These are phyloP conservation scores for Sapayoa aenigma DNA, from an alignment of 2,113 vertebrate genomes.

Conservation along the genomic window DNA sequence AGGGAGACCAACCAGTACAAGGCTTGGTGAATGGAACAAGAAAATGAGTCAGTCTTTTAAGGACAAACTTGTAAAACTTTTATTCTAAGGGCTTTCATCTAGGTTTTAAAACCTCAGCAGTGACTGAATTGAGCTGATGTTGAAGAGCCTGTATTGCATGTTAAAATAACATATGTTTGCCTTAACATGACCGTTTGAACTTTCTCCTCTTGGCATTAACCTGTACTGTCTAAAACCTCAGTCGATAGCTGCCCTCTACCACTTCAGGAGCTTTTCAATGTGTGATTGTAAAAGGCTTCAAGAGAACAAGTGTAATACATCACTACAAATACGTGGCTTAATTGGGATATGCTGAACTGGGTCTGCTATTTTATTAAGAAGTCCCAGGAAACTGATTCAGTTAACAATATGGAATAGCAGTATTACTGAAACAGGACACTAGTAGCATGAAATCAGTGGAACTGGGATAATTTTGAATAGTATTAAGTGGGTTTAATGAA, in stretches of 20 bases:
- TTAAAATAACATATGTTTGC: not conserved
- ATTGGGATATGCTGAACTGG: not conserved
- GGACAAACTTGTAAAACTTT: not conserved
- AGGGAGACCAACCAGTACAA: not conserved
- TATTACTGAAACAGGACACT: not conserved
- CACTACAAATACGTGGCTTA: not conserved
- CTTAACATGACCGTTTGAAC: not conserved
- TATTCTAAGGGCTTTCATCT: not conserved
- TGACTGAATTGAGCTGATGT: not conserved
- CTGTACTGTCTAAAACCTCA: not conserved
- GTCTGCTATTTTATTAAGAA: not conserved
- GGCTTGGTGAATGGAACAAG: not conserved
- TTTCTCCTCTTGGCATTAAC: not conserved
- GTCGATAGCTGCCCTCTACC: not conserved
- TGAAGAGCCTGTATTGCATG: not conserved
- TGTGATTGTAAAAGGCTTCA: not conserved
- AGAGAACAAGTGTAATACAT: not conserved
- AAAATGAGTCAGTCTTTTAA: not conserved
- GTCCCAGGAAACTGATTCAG: constrained; percentile 5
- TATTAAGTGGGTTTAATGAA: constrained; percentile 1
- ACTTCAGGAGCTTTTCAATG: not conserved
- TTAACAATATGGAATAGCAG: not conserved
- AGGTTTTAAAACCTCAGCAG: not conserved
- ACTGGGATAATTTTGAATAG: not conserved
- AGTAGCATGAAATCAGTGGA: not conserved